phyloP scores from a whole-genome alignment of 2,888 invertebrate genomes.

The Melitaea athalia region DNA sequence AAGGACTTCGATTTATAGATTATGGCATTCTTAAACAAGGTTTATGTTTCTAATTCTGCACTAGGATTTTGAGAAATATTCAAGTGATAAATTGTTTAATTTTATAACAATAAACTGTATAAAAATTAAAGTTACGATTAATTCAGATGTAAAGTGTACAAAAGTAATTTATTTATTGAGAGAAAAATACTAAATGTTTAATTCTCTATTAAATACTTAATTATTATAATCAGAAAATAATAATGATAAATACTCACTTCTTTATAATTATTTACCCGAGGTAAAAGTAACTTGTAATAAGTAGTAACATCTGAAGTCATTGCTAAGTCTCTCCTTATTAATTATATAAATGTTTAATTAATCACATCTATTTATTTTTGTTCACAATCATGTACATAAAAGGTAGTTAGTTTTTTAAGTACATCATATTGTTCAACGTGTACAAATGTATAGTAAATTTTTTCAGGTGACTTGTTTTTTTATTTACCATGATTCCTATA shows the following conservation, averaged over 20 bases:
- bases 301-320: constrained; percentile 49
- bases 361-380: constrained; percentile 75
- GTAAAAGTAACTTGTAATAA: constrained; percentile 39
- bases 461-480: constrained; percentile 34
- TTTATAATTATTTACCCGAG: constrained; percentile 44
- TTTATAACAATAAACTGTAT: constrained; percentile 11
- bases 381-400: constrained; percentile 71
- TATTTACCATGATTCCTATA: constrained; percentile 22
- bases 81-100: constrained; percentile 1
- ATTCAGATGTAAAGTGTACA: constrained; percentile 29
- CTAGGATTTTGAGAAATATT: constrained; percentile 35
- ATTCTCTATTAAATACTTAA: constrained; percentile 61
- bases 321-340: constrained; percentile 53
- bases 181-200: constrained; percentile 34
- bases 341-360: constrained; percentile 63
- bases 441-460: constrained; percentile 79
- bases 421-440: constrained; percentile 70
- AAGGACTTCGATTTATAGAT: constrained; percentile 6
- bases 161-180: constrained; percentile 38
- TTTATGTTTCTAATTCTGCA: constrained; percentile 16
- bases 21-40: background rate
- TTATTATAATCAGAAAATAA: constrained; percentile 41
- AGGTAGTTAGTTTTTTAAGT: constrained; percentile 60
- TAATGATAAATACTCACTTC: constrained; percentile 58
- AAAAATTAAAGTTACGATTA: constrained; percentile 16